Base-by-base conservation (phyloP, 2,113 vertebrate genomes). In the Acrocephalus arundinaceus region DNA sequence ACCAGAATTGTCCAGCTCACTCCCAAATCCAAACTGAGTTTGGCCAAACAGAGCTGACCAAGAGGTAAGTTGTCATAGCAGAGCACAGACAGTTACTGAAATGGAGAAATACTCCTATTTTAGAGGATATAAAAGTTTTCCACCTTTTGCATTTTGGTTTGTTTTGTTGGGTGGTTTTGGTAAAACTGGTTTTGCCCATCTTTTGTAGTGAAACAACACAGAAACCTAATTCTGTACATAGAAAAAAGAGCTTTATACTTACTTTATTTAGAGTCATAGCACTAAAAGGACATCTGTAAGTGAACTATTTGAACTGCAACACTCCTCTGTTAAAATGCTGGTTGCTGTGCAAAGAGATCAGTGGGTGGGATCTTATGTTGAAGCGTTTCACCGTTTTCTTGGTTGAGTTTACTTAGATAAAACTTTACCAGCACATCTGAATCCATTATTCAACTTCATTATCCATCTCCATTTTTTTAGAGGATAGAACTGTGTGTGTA, bases 161-260 rank as follows among this genome's bases (percentile, higher is more conserved):
- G 14, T 23, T 39, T 66, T 14, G 1, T 58, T 71, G 33, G 5
- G 10, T 4, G 7, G 4, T 27, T 61, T 80, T 48, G 10, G 13
- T 45, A 79, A 89, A 73, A 35, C 52, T 7, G 8, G 0, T 33
- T 94, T 86, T 28, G 8, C 7, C 4, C 28, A 46, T 17, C 9
- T 81, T 15, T 73, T 72, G 13, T 31, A 41, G 28, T 31, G 19
- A 61, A 85, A 61, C 13, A 52, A 7, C 15, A 27, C 7, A 41
- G 21, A 66, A 87, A n/a, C 2, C 3, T 82, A 67, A 67, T 39
- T 3, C 3, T 66, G 7, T 15, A 18, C 0, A 0, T 21, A 81
- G 55, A 68, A 72, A 67, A 73, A 88, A 72, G 14, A 51, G 14
- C 8, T 13, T 67, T 79, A 74, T 25, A 25, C 10, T 65, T 52